These are phyloP conservation scores for Drosophila parvula DNA, from an alignment of 1,140 invertebrate genomes.

Conservation along the genomic window DNA sequence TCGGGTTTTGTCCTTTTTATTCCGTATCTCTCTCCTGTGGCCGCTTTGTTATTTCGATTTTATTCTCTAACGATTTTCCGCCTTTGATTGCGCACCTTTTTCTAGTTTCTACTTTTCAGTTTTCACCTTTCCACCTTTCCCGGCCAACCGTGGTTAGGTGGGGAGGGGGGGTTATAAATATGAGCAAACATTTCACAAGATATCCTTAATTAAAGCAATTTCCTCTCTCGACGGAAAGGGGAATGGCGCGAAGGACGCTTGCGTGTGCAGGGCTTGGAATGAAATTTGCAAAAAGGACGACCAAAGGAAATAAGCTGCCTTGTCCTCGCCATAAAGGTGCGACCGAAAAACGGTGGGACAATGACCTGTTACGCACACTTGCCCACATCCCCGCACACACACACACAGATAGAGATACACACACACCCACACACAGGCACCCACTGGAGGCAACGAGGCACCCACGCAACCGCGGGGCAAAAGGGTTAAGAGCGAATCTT, in stretches of 20 bases:
- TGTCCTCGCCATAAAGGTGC: constrained; percentile 69
- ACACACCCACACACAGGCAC: constrained; percentile 4
- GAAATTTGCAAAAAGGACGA: constrained; percentile 71
- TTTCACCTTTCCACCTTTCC: constrained; percentile 37
- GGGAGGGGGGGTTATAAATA: constrained; percentile 70
- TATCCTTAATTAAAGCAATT: constrained; percentile 82
- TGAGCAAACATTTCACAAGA: constrained; percentile 75
- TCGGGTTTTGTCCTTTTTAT: constrained; percentile 23
- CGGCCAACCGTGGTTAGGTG: constrained; percentile 1
- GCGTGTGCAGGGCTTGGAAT: constrained; percentile 61
- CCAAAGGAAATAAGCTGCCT: constrained; percentile 75
- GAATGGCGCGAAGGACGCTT: constrained; percentile 21
- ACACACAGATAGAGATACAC: constrained; percentile 16
- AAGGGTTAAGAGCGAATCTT: constrained; percentile 77
- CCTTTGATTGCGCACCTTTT: constrained; percentile 73
- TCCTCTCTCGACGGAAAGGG: constrained; percentile 44
- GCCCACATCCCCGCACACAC: constrained; percentile 10
- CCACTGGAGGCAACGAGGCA: not conserved
- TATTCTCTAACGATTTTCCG: constrained; percentile 71
- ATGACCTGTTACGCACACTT: constrained; percentile 71
- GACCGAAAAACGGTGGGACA: constrained; percentile 69
- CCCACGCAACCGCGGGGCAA: constrained; percentile 43
- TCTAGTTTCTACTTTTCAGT: constrained; percentile 38
- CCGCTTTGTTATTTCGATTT: constrained; percentile 76
- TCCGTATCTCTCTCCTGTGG: constrained; percentile 46